Base-by-base conservation (phyloP, 2,888 invertebrate genomes). In the Tiliacea citrago region DNA sequence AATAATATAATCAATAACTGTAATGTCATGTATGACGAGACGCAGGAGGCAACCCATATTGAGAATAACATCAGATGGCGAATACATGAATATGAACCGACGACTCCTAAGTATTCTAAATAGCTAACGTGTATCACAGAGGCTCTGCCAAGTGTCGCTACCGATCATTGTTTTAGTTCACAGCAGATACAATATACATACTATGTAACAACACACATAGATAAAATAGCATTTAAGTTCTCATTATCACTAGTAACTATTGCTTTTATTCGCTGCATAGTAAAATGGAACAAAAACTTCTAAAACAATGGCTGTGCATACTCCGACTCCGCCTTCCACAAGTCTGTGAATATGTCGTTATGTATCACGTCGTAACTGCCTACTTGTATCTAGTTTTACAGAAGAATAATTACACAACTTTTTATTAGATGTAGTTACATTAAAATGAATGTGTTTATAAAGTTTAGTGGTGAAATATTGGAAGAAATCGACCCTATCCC, bases 51-150 rank as follows among this genome's bases (percentile, higher is more conserved):
- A 94, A 94, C 92, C 90, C 88, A 93, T 90, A 89, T 68, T 75
- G 85, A 90, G 83, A 90, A 87, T 89, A 91, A 92, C 89, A 90
- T 88, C 88, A 90, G 91, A 91, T 91, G 90, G 90, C 90, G 86
- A 91, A 87, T 91, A 90, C 83, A 88, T 89, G 88, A 89, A 89
- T 86, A 91, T 87, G 79, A 91, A 91, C 88, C 88, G 91, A 91
- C 92, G 91, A 92, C 90, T 92, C 89, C 90, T 94, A n/a, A n/a
- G n/a, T n/a, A 93, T 88, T 86, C 92, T 94, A 92, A 89, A 88
- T 90, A 91, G 91, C 94, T 94, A 92, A 92, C 86, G 91, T 93
- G 93, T 95, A 95, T 95, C 95, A 95, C 95, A 95, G 95, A 92
- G 94, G 93, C 92, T 93, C 91, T 91, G 92, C 89, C 89, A 87